phyloP scores from a whole-genome alignment of 2,113 vertebrate species.

The Girardinichthys multiradiatus region DNA sequence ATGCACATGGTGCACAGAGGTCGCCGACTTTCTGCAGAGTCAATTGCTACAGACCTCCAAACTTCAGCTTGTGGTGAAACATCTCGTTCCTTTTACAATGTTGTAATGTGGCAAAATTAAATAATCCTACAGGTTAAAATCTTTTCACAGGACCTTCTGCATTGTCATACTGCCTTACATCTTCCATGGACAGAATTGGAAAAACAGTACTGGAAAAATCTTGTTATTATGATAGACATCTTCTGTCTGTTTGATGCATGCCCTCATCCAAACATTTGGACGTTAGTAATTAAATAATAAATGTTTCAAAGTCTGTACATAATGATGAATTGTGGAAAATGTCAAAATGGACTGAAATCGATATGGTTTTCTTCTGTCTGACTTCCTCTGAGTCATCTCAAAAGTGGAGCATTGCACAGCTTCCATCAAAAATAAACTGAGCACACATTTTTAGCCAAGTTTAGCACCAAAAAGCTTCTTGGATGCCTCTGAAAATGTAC shows the following conservation, averaged over 20 bases:
- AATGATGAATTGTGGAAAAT: background rate
- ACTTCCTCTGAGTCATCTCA: background rate
- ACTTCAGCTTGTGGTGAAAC: no score
- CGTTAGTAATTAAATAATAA: background rate
- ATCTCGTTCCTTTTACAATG: no score
- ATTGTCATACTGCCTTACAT: no score
- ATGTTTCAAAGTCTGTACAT: background rate
- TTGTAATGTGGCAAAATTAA: no score
- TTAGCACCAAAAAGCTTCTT: background rate
- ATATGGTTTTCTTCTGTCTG: background rate
- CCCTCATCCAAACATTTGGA: background rate
- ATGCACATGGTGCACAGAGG: no score
- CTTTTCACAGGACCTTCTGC: no score
- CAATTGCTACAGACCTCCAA: no score
- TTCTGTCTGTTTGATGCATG: background rate
- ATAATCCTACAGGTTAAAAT: no score
- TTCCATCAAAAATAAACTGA: background rate
- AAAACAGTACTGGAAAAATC: no score
- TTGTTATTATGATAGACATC: background rate
- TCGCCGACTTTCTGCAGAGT: no score
- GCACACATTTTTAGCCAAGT: background rate
- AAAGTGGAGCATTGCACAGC: background rate
- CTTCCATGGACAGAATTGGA: no score
- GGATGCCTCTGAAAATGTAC: background rate
- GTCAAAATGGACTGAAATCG: background rate